A percentile compares a stretch with the other conserved stretches of the same genome.
Conservation (phyloP, 2,888 invertebrate genomes). For the Ischnura elegans region DNA sequence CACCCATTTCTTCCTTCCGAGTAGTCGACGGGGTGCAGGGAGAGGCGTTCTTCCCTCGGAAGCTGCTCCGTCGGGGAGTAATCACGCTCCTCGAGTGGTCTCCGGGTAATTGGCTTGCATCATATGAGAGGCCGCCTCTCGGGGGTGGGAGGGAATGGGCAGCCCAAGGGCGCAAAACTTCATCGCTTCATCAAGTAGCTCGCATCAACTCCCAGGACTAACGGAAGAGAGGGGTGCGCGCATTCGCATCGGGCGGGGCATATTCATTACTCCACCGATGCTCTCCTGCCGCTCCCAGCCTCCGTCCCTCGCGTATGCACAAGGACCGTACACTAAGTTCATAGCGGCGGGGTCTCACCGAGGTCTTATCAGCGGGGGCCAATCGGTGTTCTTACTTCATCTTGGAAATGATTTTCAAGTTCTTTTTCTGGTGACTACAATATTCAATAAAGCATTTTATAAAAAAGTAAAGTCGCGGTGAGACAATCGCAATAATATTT, state of each 20-base stretch:
- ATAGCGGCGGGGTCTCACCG: too few relatives aligned
- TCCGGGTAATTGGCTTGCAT: background rate
- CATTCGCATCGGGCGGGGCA: slow-evolving; percentile 7
- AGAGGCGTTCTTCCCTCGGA: background rate
- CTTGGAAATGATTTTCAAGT: too few relatives aligned
- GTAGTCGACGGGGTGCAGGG: background rate
- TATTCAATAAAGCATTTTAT: too few relatives aligned
- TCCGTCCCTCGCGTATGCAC: background rate
- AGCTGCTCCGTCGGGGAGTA: background rate
- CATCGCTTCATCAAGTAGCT: background rate
- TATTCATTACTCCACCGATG: background rate
- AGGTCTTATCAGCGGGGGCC: too few relatives aligned
- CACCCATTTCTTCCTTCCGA: too few relatives aligned
- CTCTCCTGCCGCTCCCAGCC: background rate
- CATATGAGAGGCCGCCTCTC: slow-evolving; percentile 1
- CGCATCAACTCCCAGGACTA: background rate
- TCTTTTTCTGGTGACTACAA: too few relatives aligned
- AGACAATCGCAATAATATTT: too few relatives aligned
- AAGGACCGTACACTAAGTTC: background rate
- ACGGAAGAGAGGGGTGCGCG: background rate
- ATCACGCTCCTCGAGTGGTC: background rate
- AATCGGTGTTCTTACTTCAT: too few relatives aligned
- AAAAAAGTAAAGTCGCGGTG: too few relatives aligned
- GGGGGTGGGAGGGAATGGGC: background rate
- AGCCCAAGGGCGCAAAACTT: slow-evolving; percentile 7